These are phyloP conservation scores for Oreochromis aureus DNA, from an alignment of 2,113 vertebrate genomes.

Conservation along the genomic window DNA sequence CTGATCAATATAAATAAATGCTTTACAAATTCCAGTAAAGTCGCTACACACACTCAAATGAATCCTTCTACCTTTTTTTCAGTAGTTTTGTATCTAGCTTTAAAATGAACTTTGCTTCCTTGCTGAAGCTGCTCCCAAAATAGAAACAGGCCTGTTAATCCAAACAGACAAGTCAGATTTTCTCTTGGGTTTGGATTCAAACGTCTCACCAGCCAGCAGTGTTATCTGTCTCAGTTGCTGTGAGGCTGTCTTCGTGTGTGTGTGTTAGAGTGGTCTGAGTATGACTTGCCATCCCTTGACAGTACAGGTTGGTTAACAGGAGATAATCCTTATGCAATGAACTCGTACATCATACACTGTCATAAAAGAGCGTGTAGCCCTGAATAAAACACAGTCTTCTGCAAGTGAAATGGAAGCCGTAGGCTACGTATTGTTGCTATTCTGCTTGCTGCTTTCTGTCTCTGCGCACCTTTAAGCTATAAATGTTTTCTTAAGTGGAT, in stretches of 20 bases:
- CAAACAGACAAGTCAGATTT: conserved; percentile 16
- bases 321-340: conserved; percentile 6
- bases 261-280: neutral
- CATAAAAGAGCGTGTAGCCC: neutral
- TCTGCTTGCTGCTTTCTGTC: neutral
- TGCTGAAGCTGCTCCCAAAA: conserved; percentile 34
- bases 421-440: neutral
- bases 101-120: neutral
- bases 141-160: conserved; percentile 39
- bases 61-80: neutral
- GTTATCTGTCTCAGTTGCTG: conserved; percentile 12
- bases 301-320: neutral
- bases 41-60: neutral
- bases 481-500: neutral
- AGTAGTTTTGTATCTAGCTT: neutral
- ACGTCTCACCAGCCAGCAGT: neutral
- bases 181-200: conserved; percentile 20
- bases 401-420: neutral
- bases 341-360: conserved; percentile 7
- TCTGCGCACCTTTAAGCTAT: neutral
- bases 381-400: conserved; percentile 31
- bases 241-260: neutral
- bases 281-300: conserved; percentile 8
- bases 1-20: neutral
- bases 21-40: neutral